Conservation (phyloP, 1,140 invertebrate species). For the Drosophila hydei region DNA sequence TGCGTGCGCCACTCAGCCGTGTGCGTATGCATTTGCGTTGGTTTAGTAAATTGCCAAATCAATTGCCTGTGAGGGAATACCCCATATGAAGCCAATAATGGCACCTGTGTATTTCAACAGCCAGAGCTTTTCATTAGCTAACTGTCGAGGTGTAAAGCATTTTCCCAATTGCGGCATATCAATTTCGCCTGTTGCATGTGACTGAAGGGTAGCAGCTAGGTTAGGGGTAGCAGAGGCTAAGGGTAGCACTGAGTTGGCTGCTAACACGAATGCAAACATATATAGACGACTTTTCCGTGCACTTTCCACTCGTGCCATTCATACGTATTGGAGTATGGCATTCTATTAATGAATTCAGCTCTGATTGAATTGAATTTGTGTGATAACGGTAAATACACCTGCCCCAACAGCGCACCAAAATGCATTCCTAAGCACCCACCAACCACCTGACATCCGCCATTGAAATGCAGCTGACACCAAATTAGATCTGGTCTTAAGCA, state of each 20-base stretch:
- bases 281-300: slow-evolving; percentile 25
- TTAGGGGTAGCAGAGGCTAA: neutral
- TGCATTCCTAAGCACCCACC: slow-evolving; percentile 7
- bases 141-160: slow-evolving; percentile 1
- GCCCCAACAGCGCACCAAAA: slow-evolving; percentile 13
- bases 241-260: neutral
- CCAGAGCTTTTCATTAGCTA: slow-evolving; percentile 20
- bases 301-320: neutral
- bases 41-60: slow-evolving; percentile 69
- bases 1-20: slow-evolving; percentile 49
- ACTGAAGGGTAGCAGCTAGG: neutral
- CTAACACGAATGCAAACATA: slow-evolving; percentile 12
- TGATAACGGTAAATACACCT: slow-evolving; percentile 55
- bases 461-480: neutral
- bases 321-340: slow-evolving; percentile 56
- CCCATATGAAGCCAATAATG: slow-evolving; percentile 16
- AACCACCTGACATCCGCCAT: slow-evolving; percentile 1
- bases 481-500: no score
- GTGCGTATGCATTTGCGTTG: slow-evolving; percentile 39
- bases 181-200: slow-evolving; percentile 45
- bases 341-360: slow-evolving; percentile 55
- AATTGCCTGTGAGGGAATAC: slow-evolving; percentile 47
- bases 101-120: slow-evolving; percentile 10
- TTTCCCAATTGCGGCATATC: slow-evolving; percentile 21
- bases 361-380: slow-evolving; percentile 49